Evolutionary conservation across 1,140 invertebrate genomes (phyloP).

Genomic region (Orius insidiosus): DNA sequence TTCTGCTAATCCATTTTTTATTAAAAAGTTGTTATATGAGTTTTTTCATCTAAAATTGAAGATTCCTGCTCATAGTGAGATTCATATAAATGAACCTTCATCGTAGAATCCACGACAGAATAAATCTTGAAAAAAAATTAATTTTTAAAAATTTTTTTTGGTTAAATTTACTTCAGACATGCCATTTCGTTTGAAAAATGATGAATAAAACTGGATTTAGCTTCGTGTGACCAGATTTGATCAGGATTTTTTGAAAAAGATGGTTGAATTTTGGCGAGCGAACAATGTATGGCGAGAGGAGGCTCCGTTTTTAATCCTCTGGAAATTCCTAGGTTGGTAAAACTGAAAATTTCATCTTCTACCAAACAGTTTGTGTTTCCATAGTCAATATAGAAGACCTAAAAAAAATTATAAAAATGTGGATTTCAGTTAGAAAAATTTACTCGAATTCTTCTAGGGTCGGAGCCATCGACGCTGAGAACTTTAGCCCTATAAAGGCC

Average conservation of each 20-base stretch:
- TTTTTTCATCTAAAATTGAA: too few species aligned
- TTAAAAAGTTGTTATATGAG: slow-evolving; percentile 41
- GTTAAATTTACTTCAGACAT: too few species aligned
- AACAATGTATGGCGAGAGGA: slow-evolving; percentile 52
- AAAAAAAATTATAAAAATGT: slow-evolving; percentile 11
- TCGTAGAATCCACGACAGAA: slow-evolving; percentile 44
- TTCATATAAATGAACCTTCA: too few species aligned
- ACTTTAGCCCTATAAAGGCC: slow-evolving; percentile 12
- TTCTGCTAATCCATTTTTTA: slow-evolving; percentile 42
- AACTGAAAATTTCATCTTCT: slow-evolving; percentile 13
- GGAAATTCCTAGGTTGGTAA: slow-evolving; percentile 4
- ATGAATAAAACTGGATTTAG: too few species aligned
- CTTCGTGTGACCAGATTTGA: slow-evolving; percentile 37
- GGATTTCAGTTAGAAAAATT: not conserved
- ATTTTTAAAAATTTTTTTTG: too few species aligned
- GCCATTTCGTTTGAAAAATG: too few species aligned
- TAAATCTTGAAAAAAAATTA: slow-evolving; percentile 39
- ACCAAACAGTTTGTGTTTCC: slow-evolving; percentile 38
- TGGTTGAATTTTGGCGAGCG: slow-evolving; percentile 45
- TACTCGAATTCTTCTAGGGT: not conserved
- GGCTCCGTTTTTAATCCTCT: slow-evolving; percentile 20
- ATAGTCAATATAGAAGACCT: slow-evolving; percentile 59
- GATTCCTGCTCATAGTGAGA: too few species aligned
- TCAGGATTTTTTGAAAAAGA: slow-evolving; percentile 33
- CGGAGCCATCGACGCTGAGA: not conserved